Base-by-base conservation (phyloP, 2,888 invertebrate species). In the Orchestes rusci region DNA sequence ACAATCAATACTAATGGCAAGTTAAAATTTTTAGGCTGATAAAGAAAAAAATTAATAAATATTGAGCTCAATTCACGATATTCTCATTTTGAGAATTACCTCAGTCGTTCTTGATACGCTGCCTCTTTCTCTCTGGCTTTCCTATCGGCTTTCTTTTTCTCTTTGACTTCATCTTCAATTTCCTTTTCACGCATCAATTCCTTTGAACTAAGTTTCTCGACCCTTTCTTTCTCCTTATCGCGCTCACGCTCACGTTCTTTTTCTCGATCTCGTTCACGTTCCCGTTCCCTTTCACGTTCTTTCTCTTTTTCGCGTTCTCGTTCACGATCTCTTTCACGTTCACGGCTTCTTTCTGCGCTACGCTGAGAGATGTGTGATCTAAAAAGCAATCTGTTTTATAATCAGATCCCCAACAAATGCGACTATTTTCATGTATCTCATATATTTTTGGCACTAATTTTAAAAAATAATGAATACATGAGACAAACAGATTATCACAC, bases 71-170 rank as follows among this genome's bases (percentile, higher is more conserved):
- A 23, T 7, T 23, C 8, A 10, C 27, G 13, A 30, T 13, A 30
- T 30, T n/a, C 8, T 13, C 8, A 35, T 18, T 8, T 13, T 31
- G 16, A 18, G 2, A 31, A 33, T 43, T 53, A 66, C 65, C 66
- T 60, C 49, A 74, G 71, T 69, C 89, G 73, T 73, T 87, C 91
- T 71, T 96, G 94, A 70, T 96, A 96, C n/a, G 91, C 89, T 20
- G 88, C 86, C 69, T 96, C 96, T 68, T 95, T 95, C 65, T 96
- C 95, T 8, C 93, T 71, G 0, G 94, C 87, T 68, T 89, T 83
- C 67, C 94, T 82, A 64, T 96, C 95, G 4, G 82, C 72, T 56
- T 92, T 84, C 65, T 93, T 88, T 60, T 87, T 80, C 62, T 96
- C 95, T 45, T 92, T 81, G 15, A 82, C 77, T 67, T 96, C 95